phyloP scores from a whole-genome alignment of 2,797 vertebrate genomes.

The Neopelma chrysocephalum region DNA sequence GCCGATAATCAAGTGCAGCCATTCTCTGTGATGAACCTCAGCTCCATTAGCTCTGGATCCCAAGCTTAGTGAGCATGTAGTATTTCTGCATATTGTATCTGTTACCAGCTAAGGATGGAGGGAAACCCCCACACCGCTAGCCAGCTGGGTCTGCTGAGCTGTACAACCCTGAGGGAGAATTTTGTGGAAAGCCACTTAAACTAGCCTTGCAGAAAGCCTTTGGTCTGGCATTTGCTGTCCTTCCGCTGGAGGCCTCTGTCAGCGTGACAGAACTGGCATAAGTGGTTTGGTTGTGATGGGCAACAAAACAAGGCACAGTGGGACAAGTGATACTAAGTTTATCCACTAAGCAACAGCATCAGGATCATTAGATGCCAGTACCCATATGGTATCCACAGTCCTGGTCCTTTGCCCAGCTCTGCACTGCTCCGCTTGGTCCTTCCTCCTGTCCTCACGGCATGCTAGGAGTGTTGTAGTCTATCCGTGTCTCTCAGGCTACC shows the following conservation, averaged over 20 bases:
- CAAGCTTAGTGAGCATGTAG: not conserved
- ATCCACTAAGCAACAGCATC: not conserved
- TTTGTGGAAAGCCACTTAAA: not conserved
- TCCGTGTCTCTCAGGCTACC: not conserved
- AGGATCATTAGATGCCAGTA: not conserved
- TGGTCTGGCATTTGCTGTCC: not conserved
- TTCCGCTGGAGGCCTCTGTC: not conserved
- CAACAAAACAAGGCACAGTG: not conserved
- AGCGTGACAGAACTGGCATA: not conserved
- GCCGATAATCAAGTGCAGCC: not conserved
- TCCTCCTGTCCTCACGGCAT: not conserved
- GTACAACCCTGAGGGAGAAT: not conserved
- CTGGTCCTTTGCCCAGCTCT: not conserved
- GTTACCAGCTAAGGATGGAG: not conserved
- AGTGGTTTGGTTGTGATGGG: not conserved
- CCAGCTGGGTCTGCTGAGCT: not conserved
- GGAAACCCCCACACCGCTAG: not conserved
- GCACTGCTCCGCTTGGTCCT: not conserved
- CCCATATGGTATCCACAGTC: rapidly evolving
- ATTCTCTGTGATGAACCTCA: not conserved
- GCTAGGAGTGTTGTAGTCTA: not conserved
- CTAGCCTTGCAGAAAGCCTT: not conserved
- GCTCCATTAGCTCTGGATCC: rapidly evolving
- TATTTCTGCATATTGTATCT: not conserved
- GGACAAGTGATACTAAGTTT: not conserved